Conservation (phyloP, 2,888 invertebrate species). For the Nymphalis urticae region DNA sequence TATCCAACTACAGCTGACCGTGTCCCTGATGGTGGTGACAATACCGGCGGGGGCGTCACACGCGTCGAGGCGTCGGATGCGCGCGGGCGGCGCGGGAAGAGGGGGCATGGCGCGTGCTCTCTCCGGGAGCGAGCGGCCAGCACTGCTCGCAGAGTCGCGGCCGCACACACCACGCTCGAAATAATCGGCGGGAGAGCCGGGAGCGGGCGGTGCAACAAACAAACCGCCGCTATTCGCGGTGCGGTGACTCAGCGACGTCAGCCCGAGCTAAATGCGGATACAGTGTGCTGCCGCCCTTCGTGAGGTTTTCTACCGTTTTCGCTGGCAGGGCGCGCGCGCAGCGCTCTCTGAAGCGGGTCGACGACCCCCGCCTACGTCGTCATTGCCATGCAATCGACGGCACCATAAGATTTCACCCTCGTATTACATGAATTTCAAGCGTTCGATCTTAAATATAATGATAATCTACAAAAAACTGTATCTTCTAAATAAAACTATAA, state of each 20-base stretch:
- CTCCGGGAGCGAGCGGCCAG: constrained; percentile 68
- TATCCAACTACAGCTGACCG: constrained; percentile 88
- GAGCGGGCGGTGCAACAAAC: constrained; percentile 79
- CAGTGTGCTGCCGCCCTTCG: constrained; percentile 77
- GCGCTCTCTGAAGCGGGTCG: constrained; percentile 68
- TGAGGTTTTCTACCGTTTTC: constrained; percentile 76
- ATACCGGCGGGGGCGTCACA: constrained; percentile 82
- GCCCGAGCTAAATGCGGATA: constrained; percentile 79
- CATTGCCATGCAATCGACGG: constrained; percentile 61
- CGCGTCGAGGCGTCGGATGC: constrained; percentile 61
- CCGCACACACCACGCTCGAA: constrained; percentile 63
- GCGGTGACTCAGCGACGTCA: constrained; percentile 77
- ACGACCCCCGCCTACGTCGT: constrained; percentile 72
- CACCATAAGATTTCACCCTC: constrained; percentile 30
- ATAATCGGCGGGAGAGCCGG: constrained; percentile 74
- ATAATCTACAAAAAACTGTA: background rate
- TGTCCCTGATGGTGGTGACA: constrained; percentile 84
- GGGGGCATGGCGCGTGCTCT: constrained; percentile 72
- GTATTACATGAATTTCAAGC: background rate
- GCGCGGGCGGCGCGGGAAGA: constrained; percentile 69
- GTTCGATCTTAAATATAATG: background rate
- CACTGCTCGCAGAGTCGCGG: constrained; percentile 55
- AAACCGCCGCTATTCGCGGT: constrained; percentile 78
- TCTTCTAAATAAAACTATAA: background rate
- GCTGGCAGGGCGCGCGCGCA: constrained; percentile 69